Base-by-base conservation (phyloP, 1,140 invertebrate genomes). In the Drosophila mayri region DNA sequence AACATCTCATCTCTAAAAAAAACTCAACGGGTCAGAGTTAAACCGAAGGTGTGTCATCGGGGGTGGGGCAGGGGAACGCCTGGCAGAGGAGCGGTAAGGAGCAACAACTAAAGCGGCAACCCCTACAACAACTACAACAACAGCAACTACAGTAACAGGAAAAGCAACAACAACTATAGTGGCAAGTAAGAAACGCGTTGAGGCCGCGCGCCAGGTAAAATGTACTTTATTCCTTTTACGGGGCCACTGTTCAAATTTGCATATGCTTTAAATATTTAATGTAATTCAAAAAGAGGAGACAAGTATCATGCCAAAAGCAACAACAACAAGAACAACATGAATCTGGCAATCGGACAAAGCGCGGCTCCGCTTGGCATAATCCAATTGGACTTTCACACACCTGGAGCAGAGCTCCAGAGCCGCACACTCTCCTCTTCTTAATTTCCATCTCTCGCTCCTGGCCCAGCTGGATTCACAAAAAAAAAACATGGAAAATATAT, bases 241-340 rank as follows among this genome's bases (percentile, higher is more conserved):
- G 70, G 76, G 83, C 84, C 74, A 87, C 83, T 87, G 86, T 76
- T 88, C 81, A 90, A 90, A 90, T 90, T 90, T 90, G 85, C 85
- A 90, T 90, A 90, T 90, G 85, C 71, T 90, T 90, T 90, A 85
- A 90, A 90, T 90, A 90, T 90, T 90, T 90, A 90, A 90, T 90
- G 86, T 76, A 90, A 90, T 90, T 81, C 86, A 88, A 90, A 76
- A 85, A 79, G 76, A 75, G 74, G 74, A 84, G 80, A 84, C 77
- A 78, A 75, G 76, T 68, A 77, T 47, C 74, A 74, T 60, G 49
- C 46, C 10, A 65, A 54, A 49, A 41, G 44, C 52, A 54, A 46
- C 50, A 65, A 40, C 54, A 12, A 20, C 20, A 38, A 43, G 47
- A 46, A 65, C 25, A 67, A 52, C 62, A 74, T 52, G 49, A 85